Conservation (phyloP, 2,888 invertebrate species). For the Apoderus coryli region DNA sequence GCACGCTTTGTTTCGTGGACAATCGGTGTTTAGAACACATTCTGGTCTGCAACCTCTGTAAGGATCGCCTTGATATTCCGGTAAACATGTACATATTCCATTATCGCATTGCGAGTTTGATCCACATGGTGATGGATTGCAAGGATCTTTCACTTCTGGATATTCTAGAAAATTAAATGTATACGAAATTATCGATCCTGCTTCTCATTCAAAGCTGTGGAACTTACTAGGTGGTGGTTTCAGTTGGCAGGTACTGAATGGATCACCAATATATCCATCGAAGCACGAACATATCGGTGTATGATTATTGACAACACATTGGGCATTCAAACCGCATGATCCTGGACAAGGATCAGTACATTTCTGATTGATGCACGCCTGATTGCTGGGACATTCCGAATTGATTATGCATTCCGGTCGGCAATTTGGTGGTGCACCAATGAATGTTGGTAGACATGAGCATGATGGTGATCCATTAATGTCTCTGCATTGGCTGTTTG, state of each 20-base stretch:
- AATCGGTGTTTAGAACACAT: conserved; percentile 59
- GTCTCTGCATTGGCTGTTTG: conserved; percentile 51
- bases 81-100: conserved; percentile 51
- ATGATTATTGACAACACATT: conserved; percentile 63
- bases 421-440: conserved; percentile 54
- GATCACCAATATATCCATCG: conserved; percentile 52
- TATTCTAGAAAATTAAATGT: no score
- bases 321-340: conserved; percentile 56
- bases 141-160: no score
- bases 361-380: conserved; percentile 61
- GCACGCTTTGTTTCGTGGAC: conserved; percentile 52
- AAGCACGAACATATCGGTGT: conserved; percentile 61
- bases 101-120: conserved; percentile 54
- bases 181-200: no score
- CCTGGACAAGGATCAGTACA: conserved; percentile 67
- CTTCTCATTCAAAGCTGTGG: no score
- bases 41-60: conserved; percentile 55
- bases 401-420: conserved; percentile 58
- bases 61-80: conserved; percentile 56
- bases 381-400: conserved; percentile 55
- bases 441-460: conserved; percentile 47
- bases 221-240: conserved; percentile 28
- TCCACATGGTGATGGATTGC: conserved; percentile 43
- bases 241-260: conserved; percentile 37
- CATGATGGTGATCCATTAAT: conserved; percentile 46